phyloP scores from a whole-genome alignment of 2,888 invertebrate genomes.

The Drosophila prolongata region DNA sequence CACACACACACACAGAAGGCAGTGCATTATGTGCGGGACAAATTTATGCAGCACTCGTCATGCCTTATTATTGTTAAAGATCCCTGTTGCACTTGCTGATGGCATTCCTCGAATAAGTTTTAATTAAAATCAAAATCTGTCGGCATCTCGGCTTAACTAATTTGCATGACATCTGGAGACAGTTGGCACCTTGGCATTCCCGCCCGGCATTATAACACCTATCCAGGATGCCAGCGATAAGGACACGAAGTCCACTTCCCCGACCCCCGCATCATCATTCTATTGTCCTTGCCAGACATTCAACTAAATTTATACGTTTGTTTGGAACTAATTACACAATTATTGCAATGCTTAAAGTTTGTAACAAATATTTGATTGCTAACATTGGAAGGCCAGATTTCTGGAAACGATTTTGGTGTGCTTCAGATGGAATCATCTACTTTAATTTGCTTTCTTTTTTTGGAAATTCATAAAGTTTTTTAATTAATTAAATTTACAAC shows the following conservation, averaged over 20 bases:
- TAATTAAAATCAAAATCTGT: conserved; percentile 50
- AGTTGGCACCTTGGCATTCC: conserved; percentile 32
- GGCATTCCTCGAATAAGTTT: conserved; percentile 41
- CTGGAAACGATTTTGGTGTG: too few species aligned
- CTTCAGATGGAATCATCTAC: too few species aligned
- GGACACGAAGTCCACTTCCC: not conserved
- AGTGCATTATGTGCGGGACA: conserved; percentile 35
- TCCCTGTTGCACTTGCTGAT: conserved; percentile 11
- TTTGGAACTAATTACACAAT: not conserved
- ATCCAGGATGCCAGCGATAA: not conserved
- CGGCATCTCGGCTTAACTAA: conserved; percentile 25
- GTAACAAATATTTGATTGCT: too few species aligned
- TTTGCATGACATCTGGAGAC: conserved; percentile 40
- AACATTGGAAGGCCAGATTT: too few species aligned
- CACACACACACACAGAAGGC: not conserved
- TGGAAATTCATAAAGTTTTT: too few species aligned
- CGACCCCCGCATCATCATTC: not conserved
- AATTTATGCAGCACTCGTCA: conserved; percentile 51
- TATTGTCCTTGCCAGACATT: not conserved
- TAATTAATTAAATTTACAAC: too few species aligned
- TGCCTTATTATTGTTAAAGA: conserved; percentile 48
- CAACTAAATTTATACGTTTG: too few species aligned
- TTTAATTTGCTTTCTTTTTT: too few species aligned
- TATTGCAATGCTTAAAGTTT: not conserved
- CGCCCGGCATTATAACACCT: not conserved